Evolutionary conservation across 2,797 vertebrate genomes (phyloP).

Genomic region (Helicolenus hilgendorfi): DNA sequence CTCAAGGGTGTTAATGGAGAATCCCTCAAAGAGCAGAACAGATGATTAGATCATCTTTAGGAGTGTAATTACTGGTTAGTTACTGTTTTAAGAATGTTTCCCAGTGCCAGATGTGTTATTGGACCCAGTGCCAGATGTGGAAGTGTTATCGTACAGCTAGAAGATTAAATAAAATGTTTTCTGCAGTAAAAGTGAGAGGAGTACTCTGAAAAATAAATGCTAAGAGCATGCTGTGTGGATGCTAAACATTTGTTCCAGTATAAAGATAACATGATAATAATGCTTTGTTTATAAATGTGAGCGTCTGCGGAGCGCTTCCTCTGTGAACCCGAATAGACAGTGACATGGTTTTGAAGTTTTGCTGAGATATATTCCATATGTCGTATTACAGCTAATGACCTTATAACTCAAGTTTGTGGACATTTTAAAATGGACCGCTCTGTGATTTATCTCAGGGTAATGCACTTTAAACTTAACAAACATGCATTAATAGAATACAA

Average conservation of each 20-base stretch:
- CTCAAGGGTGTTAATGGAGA: conserved; percentile 64
- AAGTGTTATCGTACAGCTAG: conserved; percentile 21
- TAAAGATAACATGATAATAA: conserved; percentile 26
- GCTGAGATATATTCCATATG: conserved; percentile 68
- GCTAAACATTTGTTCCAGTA: neutral
- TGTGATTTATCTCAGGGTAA: conserved; percentile 70
- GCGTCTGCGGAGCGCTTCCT: conserved; percentile 41
- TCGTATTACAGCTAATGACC: conserved; percentile 60
- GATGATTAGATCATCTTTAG: conserved; percentile 65
- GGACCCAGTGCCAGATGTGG: conserved; percentile 51
- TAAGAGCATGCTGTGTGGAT: neutral
- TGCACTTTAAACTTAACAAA: conserved; percentile 67
- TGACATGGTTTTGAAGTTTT: conserved; percentile 57
- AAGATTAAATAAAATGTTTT: conserved; percentile 29
- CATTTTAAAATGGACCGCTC: conserved; percentile 64
- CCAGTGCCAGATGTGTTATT: conserved; percentile 59
- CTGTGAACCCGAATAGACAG: conserved; percentile 44
- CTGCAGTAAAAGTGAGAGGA: neutral
- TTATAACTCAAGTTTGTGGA: conserved; percentile 76
- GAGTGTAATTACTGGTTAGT: conserved; percentile 53
- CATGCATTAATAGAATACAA: conserved; percentile 48
- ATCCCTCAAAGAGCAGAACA: conserved; percentile 58
- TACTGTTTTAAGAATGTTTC: conserved; percentile 49
- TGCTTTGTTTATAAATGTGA: conserved; percentile 45
- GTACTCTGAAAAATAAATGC: neutral